Conservation (phyloP, 2,113 vertebrate species). For the Thunnus maccoyii region DNA sequence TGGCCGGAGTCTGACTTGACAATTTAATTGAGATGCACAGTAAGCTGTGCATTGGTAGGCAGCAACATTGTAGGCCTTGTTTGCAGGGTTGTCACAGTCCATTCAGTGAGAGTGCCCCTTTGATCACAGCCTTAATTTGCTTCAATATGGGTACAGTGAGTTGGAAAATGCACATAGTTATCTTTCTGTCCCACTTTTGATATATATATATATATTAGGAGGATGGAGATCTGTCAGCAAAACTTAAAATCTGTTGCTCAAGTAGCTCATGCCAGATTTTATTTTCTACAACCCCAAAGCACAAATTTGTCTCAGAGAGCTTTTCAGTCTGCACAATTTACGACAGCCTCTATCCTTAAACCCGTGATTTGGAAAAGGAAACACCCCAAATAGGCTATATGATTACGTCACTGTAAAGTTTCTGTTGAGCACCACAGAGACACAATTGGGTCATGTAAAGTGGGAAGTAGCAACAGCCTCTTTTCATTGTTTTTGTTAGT, state of each 20-base stretch:
- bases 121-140: background rate
- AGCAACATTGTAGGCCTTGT: conserved; percentile 21
- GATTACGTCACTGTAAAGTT: background rate
- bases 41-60: conserved; percentile 21
- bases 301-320: background rate
- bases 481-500: background rate
- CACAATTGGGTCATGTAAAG: conserved; percentile 8
- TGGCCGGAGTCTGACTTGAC: conserved; percentile 56
- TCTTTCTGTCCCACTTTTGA: background rate
- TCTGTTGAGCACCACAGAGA: background rate
- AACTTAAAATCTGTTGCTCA: background rate
- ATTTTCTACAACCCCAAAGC: background rate
- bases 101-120: background rate
- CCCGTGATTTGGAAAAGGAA: background rate
- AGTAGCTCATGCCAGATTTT: background rate
- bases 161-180: background rate
- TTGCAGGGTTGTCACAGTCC: background rate
- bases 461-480: background rate
- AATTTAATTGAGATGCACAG: conserved; percentile 59
- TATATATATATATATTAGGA: background rate
- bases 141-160: background rate
- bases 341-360: background rate
- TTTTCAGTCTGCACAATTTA: background rate
- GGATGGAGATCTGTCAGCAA: background rate
- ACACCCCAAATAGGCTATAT: background rate